A percentile compares a stretch with the other conserved stretches of the same genome.
phyloP scores from a whole-genome alignment of 2,113 vertebrate genomes.

The Sturnus vulgaris region DNA sequence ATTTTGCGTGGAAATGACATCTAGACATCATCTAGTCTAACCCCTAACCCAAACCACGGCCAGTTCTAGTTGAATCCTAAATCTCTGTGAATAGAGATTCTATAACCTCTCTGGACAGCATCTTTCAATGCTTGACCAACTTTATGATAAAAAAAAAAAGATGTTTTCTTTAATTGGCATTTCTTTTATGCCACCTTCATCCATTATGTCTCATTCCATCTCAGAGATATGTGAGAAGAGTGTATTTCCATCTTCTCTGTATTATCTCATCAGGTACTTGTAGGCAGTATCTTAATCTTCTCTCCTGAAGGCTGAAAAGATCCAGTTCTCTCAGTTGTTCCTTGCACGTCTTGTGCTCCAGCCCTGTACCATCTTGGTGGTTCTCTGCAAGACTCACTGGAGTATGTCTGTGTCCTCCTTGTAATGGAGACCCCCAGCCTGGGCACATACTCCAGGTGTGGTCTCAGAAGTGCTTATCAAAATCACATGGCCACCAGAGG shows the following conservation, averaged over 20 bases:
- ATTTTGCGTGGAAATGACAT: background rate
- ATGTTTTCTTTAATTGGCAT: background rate
- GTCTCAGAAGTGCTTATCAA: background rate
- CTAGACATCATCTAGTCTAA: background rate
- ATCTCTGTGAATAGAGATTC: background rate
- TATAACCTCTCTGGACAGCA: background rate
- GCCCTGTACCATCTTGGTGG: background rate
- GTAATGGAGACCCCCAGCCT: background rate
- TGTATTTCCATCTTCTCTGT: background rate
- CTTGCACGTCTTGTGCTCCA: background rate
- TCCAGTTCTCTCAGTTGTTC: background rate
- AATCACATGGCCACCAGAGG: background rate
- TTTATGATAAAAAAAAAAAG: background rate
- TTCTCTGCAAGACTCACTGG: background rate
- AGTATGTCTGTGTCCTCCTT: background rate
- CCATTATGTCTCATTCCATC: background rate
- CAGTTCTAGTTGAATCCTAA: background rate
- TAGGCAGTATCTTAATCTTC: background rate
- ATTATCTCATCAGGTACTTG: background rate
- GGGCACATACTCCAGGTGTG: background rate
- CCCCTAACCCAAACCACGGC: background rate
- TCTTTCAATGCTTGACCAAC: background rate
- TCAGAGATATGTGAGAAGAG: background rate
- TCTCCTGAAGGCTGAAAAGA: background rate
- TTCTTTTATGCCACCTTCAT: background rate